Conservation (phyloP, 2,888 invertebrate species). For the Drosophila greeni region DNA sequence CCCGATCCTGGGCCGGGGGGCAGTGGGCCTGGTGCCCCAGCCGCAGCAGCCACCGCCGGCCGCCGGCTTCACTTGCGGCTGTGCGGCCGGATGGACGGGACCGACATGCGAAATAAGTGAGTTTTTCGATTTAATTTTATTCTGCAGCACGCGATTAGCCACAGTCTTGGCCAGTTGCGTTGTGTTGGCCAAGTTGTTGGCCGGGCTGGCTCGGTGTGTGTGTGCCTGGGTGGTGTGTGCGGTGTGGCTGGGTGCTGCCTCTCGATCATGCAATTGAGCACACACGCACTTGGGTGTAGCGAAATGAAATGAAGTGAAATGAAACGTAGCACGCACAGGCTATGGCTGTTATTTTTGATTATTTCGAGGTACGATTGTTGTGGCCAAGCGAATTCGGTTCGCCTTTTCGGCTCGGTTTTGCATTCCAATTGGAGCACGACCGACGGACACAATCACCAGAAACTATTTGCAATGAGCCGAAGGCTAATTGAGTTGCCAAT, state of each 20-base stretch:
- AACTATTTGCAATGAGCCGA: constrained; percentile 55
- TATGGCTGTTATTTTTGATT: constrained; percentile 29
- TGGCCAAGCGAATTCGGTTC: constrained; percentile 59
- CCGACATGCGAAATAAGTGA: constrained; percentile 87
- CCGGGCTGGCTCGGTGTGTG: constrained; percentile 3
- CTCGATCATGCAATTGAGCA: constrained; percentile 72
- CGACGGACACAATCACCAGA: constrained; percentile 62
- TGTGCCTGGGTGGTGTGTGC: constrained; percentile 26
- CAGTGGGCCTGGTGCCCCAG: constrained; percentile 10
- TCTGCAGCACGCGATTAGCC: constrained; percentile 72
- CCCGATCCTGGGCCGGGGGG: constrained; percentile 1
- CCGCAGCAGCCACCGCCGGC: constrained; percentile 74
- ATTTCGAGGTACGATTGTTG: constrained; percentile 37
- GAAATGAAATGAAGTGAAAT: constrained; percentile 71
- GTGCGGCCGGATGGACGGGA: constrained; percentile 91
- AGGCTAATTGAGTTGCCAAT: constrained; percentile 65
- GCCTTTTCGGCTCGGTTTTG: constrained; percentile 67
- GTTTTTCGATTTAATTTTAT: constrained; percentile 77
- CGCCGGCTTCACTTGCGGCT: constrained; percentile 86
- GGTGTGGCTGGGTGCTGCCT: constrained; percentile 36
- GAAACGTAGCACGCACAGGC: constrained; percentile 72
- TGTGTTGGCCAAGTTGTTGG: constrained; percentile 22
- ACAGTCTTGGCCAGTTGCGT: constrained; percentile 33
- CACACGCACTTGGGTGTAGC: constrained; percentile 74
- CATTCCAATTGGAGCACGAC: constrained; percentile 74